Conservation (phyloP, 2,797 vertebrate genomes). For the Lindbergichthys nudifrons region DNA sequence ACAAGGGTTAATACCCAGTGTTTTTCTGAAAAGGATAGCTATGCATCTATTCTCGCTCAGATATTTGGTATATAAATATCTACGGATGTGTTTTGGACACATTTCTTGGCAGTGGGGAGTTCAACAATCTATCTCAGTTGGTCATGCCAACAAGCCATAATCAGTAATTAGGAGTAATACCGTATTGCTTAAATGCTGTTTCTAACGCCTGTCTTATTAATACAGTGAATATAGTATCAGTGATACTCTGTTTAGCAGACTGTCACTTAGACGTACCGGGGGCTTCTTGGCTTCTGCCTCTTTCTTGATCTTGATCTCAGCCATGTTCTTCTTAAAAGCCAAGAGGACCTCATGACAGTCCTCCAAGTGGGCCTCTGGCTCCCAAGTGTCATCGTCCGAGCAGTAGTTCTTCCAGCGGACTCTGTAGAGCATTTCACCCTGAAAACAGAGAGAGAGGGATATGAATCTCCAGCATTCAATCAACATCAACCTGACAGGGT, state of each 20-base stretch:
- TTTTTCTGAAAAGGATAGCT: too few species aligned
- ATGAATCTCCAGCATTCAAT: not conserved
- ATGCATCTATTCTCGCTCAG: too few species aligned
- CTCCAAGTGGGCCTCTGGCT: conserved; percentile 94
- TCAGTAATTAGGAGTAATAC: not conserved
- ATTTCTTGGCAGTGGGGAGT: too few species aligned
- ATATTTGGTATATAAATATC: too few species aligned
- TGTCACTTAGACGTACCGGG: conserved; percentile 81
- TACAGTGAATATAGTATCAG: not conserved
- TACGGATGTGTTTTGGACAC: too few species aligned
- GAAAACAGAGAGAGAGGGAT: conserved; percentile 35
- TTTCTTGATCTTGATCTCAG: conserved; percentile 89
- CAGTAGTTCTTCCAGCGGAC: conserved; percentile 98
- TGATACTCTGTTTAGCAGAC: not conserved
- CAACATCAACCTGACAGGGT: not conserved
- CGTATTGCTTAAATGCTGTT: not conserved
- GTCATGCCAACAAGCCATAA: not conserved
- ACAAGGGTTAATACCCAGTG: too few species aligned
- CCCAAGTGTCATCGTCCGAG: conserved; percentile 98
- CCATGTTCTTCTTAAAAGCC: conserved; percentile 87
- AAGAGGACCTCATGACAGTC: conserved; percentile 96
- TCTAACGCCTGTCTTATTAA: not conserved
- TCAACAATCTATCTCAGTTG: too few species aligned
- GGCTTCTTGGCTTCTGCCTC: conserved; percentile 80
- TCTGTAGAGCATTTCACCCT: conserved; percentile 94